These are phyloP conservation scores for Pseudobourletiella spinata DNA, from an alignment of 1,140 invertebrate genomes.

Conservation along the genomic window DNA sequence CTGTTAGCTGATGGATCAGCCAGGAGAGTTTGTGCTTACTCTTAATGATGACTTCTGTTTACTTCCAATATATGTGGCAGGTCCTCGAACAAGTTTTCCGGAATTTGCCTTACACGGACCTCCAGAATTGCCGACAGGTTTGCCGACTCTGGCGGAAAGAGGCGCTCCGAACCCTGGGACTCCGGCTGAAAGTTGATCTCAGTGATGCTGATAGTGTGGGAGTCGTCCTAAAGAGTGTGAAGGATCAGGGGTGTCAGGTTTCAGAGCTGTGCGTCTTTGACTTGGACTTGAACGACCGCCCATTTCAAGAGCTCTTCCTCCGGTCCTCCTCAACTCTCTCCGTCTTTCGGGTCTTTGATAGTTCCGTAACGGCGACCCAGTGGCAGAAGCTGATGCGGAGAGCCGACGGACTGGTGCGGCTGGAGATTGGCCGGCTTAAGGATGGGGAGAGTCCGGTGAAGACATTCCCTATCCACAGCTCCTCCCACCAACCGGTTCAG, in stretches of 20 bases:
- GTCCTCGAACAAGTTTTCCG: neutral
- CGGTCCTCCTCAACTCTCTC: neutral
- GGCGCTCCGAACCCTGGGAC: neutral
- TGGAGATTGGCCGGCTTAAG: neutral
- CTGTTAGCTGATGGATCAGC: too few relatives aligned
- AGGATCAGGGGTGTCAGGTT: neutral
- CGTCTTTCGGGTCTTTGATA: neutral
- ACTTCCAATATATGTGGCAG: too few relatives aligned
- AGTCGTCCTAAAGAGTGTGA: neutral
- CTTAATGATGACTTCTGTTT: neutral
- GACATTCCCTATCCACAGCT: neutral
- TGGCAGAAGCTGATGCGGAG: neutral
- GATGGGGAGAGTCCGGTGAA: neutral
- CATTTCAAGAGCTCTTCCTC: neutral
- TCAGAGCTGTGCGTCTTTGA: neutral
- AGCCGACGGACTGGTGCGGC: neutral
- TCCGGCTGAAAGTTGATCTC: neutral
- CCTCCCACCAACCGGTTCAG: neutral
- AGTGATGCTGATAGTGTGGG: neutral
- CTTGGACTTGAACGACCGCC: neutral
- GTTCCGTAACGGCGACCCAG: neutral
- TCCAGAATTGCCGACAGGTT: neutral
- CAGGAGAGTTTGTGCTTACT: neutral
- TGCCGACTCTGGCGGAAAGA: neutral
- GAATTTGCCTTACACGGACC: neutral